Conservation (phyloP, 2,888 invertebrate species). For the Teleogryllus oceanicus region DNA sequence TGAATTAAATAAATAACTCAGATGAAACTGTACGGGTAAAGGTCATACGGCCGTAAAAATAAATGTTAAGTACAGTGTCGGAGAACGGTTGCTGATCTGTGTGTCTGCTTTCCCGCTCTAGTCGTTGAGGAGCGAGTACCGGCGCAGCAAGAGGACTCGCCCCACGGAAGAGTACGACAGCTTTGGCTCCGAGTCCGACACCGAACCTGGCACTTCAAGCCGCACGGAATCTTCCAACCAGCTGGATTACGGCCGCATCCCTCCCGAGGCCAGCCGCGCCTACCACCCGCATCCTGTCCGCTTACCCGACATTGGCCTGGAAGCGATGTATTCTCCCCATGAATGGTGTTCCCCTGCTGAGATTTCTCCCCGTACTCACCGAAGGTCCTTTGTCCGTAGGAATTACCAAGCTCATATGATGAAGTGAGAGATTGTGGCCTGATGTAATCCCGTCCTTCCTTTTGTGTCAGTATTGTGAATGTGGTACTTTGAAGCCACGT, state of each 20-base stretch:
- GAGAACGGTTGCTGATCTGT: too few relatives aligned
- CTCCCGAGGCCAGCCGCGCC: conserved; percentile 24
- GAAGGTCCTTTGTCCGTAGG: conserved; percentile 31
- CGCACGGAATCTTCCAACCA: conserved; percentile 40
- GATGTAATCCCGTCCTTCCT: too few relatives aligned
- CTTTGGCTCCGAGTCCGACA: conserved; percentile 39
- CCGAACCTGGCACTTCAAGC: conserved; percentile 39
- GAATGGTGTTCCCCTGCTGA: conserved; percentile 38
- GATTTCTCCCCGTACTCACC: conserved; percentile 34
- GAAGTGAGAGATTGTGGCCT: conserved; percentile 26
- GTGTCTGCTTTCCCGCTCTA: conserved; percentile 19
- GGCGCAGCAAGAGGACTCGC: conserved; percentile 34
- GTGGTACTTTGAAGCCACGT: too few relatives aligned
- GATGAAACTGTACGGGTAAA: too few relatives aligned
- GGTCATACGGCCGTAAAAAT: too few relatives aligned
- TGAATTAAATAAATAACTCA: too few relatives aligned
- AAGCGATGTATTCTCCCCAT: conserved; percentile 30
- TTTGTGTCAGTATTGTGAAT: too few relatives aligned
- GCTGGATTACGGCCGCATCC: conserved; percentile 34
- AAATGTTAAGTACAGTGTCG: too few relatives aligned
- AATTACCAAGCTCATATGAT: conserved; percentile 35
- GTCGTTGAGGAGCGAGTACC: conserved; percentile 34
- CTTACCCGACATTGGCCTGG: conserved; percentile 21
- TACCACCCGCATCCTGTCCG: conserved; percentile 30
- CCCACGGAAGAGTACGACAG: conserved; percentile 38